Conservation (phyloP, 2,797 vertebrate species). For the Prunella strophiata region DNA sequence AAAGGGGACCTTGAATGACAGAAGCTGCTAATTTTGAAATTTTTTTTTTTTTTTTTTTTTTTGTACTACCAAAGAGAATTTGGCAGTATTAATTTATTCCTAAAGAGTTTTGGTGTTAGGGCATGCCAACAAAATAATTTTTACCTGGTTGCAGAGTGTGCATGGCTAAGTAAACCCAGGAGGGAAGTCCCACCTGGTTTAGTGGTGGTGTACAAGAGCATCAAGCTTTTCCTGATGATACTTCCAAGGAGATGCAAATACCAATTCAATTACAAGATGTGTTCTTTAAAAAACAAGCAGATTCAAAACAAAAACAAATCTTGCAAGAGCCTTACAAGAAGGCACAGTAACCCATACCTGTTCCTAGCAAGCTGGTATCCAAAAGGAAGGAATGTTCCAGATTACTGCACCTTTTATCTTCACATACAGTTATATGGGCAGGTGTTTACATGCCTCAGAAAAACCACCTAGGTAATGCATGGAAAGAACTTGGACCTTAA, state of each 20-base stretch:
- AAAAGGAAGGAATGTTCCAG: slow-evolving; percentile 42
- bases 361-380: slow-evolving; percentile 13
- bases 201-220: neutral
- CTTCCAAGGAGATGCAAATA: slow-evolving; percentile 53
- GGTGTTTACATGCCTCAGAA: slow-evolving; percentile 56
- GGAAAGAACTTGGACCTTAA: slow-evolving; percentile 45
- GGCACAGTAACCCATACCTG: neutral
- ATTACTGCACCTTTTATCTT: slow-evolving; percentile 49
- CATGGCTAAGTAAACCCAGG: neutral
- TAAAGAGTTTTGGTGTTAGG: neutral
- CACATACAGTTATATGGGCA: slow-evolving; percentile 25
- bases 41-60: neutral
- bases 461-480: slow-evolving; percentile 25
- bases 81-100: neutral
- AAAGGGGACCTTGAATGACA: neutral
- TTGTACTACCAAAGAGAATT: neutral
- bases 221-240: slow-evolving; percentile 43
- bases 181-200: neutral
- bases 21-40: neutral
- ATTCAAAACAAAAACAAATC: slow-evolving; percentile 39
- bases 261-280: neutral
- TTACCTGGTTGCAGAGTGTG: neutral
- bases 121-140: neutral
- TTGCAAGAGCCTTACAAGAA: neutral
- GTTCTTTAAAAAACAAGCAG: slow-evolving; percentile 13